Evolutionary conservation across 2,888 invertebrate species (phyloP).

Genomic region (Ochlodes sylvanus): DNA sequence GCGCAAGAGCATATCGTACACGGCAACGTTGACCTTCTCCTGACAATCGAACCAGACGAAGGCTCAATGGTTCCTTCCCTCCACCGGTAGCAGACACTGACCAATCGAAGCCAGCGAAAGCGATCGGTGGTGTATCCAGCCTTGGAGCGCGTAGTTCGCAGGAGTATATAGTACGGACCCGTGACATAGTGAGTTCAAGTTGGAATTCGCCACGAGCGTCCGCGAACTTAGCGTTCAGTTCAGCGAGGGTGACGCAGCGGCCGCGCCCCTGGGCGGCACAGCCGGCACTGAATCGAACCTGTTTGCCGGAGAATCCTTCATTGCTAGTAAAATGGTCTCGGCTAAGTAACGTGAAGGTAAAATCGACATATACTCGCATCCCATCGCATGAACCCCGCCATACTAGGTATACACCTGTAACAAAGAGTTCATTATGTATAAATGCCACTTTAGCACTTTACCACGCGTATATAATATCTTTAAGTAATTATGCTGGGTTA

Average conservation of each 20-base stretch:
- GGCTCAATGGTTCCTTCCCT: slow-evolving; percentile 81
- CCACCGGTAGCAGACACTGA: slow-evolving; percentile 88
- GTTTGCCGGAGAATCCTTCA: slow-evolving; percentile 91
- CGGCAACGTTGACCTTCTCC: slow-evolving; percentile 92
- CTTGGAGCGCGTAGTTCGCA: slow-evolving; percentile 88
- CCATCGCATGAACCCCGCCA: slow-evolving; percentile 91
- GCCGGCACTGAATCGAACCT: slow-evolving; percentile 88
- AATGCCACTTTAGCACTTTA: neutral
- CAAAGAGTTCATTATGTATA: slow-evolving; percentile 35
- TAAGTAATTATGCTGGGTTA: neutral
- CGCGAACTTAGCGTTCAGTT: slow-evolving; percentile 89
- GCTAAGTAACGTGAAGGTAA: slow-evolving; percentile 91
- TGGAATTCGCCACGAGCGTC: slow-evolving; percentile 93
- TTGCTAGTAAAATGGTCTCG: slow-evolving; percentile 93
- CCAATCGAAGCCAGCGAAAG: slow-evolving; percentile 94
- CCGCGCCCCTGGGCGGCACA: slow-evolving; percentile 90
- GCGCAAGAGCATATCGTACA: slow-evolving; percentile 88
- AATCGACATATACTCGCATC: slow-evolving; percentile 91
- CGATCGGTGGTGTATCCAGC: slow-evolving; percentile 85
- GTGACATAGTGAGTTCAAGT: slow-evolving; percentile 91
- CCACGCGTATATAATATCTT: neutral
- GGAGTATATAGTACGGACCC: slow-evolving; percentile 90
- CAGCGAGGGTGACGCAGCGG: slow-evolving; percentile 89
- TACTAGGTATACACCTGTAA: slow-evolving; percentile 90
- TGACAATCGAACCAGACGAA: slow-evolving; percentile 89